Evolutionary conservation across 2,888 invertebrate genomes (phyloP), one percentile per base, ranked within the genome.

Genomic region (Tricholauxania praeusta): DNA sequence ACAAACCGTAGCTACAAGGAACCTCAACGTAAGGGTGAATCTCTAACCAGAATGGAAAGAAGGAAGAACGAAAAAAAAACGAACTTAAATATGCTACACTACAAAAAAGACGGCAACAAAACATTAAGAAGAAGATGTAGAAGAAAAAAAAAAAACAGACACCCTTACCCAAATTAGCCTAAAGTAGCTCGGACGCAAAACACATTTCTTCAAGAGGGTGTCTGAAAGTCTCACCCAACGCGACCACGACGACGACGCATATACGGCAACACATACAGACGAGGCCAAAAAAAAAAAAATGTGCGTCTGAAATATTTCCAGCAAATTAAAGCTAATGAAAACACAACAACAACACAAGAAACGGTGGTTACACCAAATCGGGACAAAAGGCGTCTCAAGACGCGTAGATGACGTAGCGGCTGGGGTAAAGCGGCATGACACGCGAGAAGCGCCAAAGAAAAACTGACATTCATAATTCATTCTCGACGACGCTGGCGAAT

Each of bases 401-500:
- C 39, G 57, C 64, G 48, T 39, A 39, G 19, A 32, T 32, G 32
- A 32, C n/a, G n/a, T n/a, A n/a, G n/a, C n/a, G n/a, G n/a, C n/a
- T n/a, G 10, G 10, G 22, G 63, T 51, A 28, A 70, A 39, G 63
- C 47, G 32, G 17, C 57, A 32, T 55, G 68, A 57, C 32, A 68
- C 72, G 55, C 55, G 55, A 64, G 68, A 52, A 62, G 62, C 62
- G 28, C 76, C n/a, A n/a, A 79, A 79, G 81, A 82, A 82, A 80
- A 79, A 82, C 82, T 78, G 82, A 78, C 80, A 82, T 79, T 81
- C 80, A 85, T 84, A 85, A 84, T 84, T 84, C 85, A 84, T 85
- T 75, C 71, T 69, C 39, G 39, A 39, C 39, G 10, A 39, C 39
- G 39, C 8, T 12, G 39, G 12, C 39, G 39, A 39, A 67, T 57